Evolutionary conservation across 2,113 vertebrate species (phyloP).

Genomic region (Xiphorhynchus elegans): DNA sequence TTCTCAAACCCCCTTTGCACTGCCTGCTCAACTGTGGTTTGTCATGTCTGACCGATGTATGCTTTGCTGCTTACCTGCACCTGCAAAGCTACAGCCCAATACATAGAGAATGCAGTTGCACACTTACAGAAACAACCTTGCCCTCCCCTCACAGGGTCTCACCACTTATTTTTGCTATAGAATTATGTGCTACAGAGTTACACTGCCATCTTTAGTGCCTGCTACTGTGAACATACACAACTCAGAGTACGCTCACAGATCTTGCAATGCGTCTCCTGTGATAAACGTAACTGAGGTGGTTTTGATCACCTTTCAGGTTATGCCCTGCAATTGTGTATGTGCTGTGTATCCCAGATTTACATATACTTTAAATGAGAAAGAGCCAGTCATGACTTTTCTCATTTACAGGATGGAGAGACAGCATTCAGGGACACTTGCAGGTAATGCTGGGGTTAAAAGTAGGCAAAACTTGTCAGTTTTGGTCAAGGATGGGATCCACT

Average conservation of each 20-base stretch:
- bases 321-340: slow-evolving; percentile 12
- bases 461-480: neutral
- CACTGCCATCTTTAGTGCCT: neutral
- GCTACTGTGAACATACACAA: neutral
- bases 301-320: neutral
- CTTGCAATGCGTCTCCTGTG: fast-evolving
- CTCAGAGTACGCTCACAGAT: neutral
- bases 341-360: slow-evolving; percentile 65
- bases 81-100: neutral
- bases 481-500: neutral
- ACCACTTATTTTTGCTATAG: neutral
- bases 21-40: neutral
- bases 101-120: slow-evolving; percentile 27
- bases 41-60: neutral
- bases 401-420: slow-evolving; percentile 42
- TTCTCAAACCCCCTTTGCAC: fast-evolving
- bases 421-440: slow-evolving; percentile 39
- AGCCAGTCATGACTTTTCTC: slow-evolving; percentile 7
- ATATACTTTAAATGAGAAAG: slow-evolving; percentile 55
- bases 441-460: neutral
- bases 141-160: slow-evolving; percentile 2
- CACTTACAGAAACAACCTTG: slow-evolving; percentile 4
- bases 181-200: neutral
- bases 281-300: neutral
- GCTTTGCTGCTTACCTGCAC: neutral